Conservation (phyloP, 2,888 invertebrate species). For the Habroteleia sp. region DNA sequence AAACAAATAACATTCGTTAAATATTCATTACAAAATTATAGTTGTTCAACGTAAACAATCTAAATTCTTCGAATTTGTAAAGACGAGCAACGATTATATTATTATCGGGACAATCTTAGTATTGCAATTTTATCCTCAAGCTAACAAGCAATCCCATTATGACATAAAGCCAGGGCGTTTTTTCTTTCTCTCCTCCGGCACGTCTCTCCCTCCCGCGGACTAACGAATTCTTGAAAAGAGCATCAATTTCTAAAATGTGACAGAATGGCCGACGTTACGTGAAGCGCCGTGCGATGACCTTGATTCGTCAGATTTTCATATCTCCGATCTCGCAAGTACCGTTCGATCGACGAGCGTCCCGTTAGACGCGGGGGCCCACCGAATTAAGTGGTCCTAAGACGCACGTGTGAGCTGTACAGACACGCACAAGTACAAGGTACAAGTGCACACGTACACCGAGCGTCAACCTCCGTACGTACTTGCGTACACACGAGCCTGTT, state of each 20-base stretch:
- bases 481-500: conserved; percentile 72
- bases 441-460: conserved; percentile 20
- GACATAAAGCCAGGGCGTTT: conserved; percentile 14
- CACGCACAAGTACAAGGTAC: conserved; percentile 18
- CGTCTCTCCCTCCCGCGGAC: background rate
- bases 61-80: too few species aligned
- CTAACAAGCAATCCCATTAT: conserved; percentile 20
- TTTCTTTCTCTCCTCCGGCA: conserved; percentile 17
- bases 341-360: conserved; percentile 70
- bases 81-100: too few species aligned
- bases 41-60: too few species aligned
- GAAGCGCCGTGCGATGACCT: conserved; percentile 65
- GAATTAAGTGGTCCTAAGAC: conserved; percentile 60
- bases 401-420: conserved; percentile 18
- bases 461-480: conserved; percentile 18
- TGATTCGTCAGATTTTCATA: conserved; percentile 70
- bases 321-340: conserved; percentile 70
- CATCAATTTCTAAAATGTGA: conserved; percentile 39
- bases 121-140: too few species aligned
- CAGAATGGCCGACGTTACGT: conserved; percentile 32
- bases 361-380: conserved; percentile 65
- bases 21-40: too few species aligned
- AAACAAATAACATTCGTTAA: too few species aligned
- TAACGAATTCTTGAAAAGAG: conserved; percentile 8
- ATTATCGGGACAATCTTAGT: too few species aligned